phyloP scores from a whole-genome alignment of 2,888 invertebrate species.

The Seladonia tumulorum region DNA sequence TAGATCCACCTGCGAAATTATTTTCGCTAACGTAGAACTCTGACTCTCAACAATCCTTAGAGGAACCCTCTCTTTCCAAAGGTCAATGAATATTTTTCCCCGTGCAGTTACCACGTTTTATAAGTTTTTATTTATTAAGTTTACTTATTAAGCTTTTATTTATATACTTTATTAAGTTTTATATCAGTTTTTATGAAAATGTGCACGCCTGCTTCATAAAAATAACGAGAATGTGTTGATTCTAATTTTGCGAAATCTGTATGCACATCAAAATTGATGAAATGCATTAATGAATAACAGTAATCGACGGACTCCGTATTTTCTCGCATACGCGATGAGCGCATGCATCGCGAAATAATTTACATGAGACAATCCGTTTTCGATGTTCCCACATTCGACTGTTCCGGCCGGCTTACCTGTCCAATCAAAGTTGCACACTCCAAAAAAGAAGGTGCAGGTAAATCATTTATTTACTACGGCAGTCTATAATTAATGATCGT shows the following conservation, averaged over 20 bases:
- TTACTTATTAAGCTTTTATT: too few species aligned
- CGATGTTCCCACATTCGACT: constrained; percentile 3
- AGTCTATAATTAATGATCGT: constrained; percentile 24
- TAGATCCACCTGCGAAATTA: constrained; percentile 2
- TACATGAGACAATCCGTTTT: neutral
- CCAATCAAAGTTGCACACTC: neutral
- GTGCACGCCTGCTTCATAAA: neutral
- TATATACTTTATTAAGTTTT: too few species aligned
- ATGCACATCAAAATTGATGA: too few species aligned
- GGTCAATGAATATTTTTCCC: neutral
- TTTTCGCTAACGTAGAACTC: neutral
- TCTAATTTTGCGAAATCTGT: neutral
- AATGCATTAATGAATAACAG: neutral
- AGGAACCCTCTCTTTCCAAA: neutral
- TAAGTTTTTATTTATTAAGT: too few species aligned
- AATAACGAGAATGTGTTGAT: neutral
- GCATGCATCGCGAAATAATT: neutral
- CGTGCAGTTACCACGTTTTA: too few species aligned
- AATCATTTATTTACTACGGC: constrained; percentile 21
- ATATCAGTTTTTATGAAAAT: neutral
- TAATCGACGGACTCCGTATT: neutral
- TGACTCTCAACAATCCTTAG: too few species aligned
- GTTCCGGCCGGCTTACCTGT: neutral
- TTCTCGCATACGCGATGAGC: neutral
- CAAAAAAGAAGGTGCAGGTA: neutral